Evolutionary conservation across 2,888 invertebrate genomes (phyloP), one percentile per base, ranked within the genome.

Genomic region (Lasius fuliginosus): DNA sequence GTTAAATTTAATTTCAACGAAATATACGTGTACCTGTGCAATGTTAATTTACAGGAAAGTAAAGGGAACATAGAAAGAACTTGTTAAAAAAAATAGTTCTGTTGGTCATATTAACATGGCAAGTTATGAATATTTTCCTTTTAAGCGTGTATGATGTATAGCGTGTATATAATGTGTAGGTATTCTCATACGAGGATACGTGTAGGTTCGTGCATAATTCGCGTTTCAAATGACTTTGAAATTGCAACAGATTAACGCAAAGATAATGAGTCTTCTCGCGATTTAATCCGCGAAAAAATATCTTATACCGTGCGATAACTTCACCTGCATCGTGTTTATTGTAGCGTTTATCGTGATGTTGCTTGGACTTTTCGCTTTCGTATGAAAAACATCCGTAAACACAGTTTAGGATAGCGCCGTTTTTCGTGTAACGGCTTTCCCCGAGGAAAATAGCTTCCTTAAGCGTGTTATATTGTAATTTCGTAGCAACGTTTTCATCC

Each of bases 391-490:
- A 75, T 3, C 75, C 79, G 75, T 81, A 81, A 81, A 81, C 46
- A 46, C 27, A 49, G 79, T 81, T 81, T 81, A 74, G 79, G 79
- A 60, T 42, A 81, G 42, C 75, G 49, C 36, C 79, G 60, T 81
- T 81, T 75, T 42, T 60, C 79, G 79, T 33, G 46, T 74, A 81
- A 81, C 79, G 60, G 60, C 23, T 46, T 36, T 77, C 75, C 27
- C 23, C 23, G 23, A 18, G 79, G 79, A 74, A 75, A 81, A 81
- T 81, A 18, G 79, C 76, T 81, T 81, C 27, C 75, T 74, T 81
- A 81, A 81, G 75, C 79, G 75, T 74, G 75, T 81, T 81, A 81
- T 27, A 60, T 46, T 75, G 75, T 81, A 60, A 81, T 81, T 81
- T 81, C 75, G 76, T 33, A 56, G 79, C 58, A 74, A 58, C 79